Evolutionary conservation across 1,140 invertebrate species (phyloP).

Genomic region (Asbolus verrucosus): DNA sequence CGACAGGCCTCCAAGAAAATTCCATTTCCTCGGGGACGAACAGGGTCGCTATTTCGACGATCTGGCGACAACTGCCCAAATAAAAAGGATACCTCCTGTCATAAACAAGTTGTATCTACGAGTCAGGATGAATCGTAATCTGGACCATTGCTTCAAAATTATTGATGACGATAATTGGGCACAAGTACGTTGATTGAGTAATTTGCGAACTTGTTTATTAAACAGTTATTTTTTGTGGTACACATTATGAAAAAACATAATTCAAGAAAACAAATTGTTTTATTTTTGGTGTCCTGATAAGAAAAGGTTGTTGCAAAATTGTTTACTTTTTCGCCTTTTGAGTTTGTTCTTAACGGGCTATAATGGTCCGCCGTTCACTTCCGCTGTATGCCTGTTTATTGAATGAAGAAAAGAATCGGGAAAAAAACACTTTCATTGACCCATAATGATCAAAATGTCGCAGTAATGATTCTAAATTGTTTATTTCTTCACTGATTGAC

Average conservation of each 20-base stretch:
- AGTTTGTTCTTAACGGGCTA: background rate
- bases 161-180: conserved; percentile 46
- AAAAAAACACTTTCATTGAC: conserved; percentile 19
- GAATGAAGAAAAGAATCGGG: background rate
- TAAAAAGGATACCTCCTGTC: conserved; percentile 38
- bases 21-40: conserved; percentile 45
- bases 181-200: conserved; percentile 5
- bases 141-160: conserved; percentile 45
- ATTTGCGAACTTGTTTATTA: background rate
- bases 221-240: too few relatives aligned
- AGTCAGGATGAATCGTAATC: conserved; percentile 38
- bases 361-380: conserved; percentile 19
- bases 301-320: background rate
- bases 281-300: background rate
- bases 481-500: conserved; percentile 12
- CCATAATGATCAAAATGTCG: conserved; percentile 14
- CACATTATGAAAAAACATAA: background rate
- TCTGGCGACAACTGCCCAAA: conserved; percentile 45
- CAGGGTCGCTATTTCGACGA: conserved; percentile 51
- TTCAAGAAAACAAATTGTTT: background rate
- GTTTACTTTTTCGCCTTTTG: background rate
- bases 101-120: conserved; percentile 45
- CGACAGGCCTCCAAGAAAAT: background rate
- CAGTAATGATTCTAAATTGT: conserved; percentile 28
- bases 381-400: conserved; percentile 27